Evolutionary conservation across 2,888 invertebrate genomes (phyloP).

Genomic region (Protula sp.): DNA sequence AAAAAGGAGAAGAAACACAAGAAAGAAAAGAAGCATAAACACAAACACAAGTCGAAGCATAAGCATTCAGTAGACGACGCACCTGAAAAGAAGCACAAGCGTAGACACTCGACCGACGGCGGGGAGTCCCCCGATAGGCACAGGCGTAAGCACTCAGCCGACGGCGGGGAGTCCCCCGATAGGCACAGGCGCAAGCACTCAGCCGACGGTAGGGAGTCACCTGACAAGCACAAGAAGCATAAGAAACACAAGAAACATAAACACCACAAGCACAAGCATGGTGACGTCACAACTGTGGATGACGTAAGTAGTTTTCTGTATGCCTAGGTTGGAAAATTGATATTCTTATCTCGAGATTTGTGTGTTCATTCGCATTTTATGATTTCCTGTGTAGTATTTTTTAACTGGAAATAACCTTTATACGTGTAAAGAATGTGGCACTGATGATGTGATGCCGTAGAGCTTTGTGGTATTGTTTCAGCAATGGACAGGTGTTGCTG

Average conservation of each 20-base stretch:
- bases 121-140: not conserved
- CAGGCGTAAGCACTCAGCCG: not conserved
- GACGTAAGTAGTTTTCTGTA: too few relatives aligned
- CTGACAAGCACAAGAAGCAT: constrained; percentile 10
- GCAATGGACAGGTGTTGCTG: too few relatives aligned
- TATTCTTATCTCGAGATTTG: too few relatives aligned
- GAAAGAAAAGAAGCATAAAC: constrained; percentile 15
- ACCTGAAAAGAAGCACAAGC: constrained; percentile 31
- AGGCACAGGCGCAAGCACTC: not conserved
- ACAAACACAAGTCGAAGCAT: constrained; percentile 51
- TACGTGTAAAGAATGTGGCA: too few relatives aligned
- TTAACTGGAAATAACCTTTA: too few relatives aligned
- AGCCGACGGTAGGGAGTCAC: not conserved
- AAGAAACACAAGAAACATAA: constrained; percentile 38
- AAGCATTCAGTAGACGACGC: constrained; percentile 52
- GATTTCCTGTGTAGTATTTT: too few relatives aligned
- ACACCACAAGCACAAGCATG: constrained; percentile 16
- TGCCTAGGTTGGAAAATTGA: too few relatives aligned
- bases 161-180: not conserved
- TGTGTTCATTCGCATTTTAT: too few relatives aligned
- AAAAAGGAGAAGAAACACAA: constrained; percentile 7
- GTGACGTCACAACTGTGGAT: too few relatives aligned
- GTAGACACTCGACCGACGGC: constrained; percentile 23
- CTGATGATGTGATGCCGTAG: too few relatives aligned
- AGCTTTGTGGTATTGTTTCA: too few relatives aligned